Conservation (phyloP, 2,888 invertebrate genomes). For the Diogma glabrata region DNA sequence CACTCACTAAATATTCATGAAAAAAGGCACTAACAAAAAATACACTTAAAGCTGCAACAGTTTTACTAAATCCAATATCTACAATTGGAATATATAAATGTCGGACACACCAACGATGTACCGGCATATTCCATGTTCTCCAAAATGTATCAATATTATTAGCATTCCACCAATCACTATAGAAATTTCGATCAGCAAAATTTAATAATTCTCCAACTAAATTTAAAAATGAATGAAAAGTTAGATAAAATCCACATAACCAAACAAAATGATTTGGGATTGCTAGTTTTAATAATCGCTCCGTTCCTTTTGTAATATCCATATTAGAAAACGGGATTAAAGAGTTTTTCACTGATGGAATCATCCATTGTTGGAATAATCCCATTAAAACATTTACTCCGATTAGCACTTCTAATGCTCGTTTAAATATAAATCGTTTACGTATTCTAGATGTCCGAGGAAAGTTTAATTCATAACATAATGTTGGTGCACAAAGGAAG, state of each 20-base stretch:
- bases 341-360: constrained; percentile 89
- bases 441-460: constrained; percentile 74
- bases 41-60: constrained; percentile 63
- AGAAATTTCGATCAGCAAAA: constrained; percentile 96
- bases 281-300: constrained; percentile 86
- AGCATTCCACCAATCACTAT: constrained; percentile 98
- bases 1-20: constrained; percentile 85
- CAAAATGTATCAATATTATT: constrained; percentile 92
- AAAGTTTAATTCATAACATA: constrained; percentile 97
- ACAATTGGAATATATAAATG: constrained; percentile 87
- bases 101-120: constrained; percentile 84
- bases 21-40: constrained; percentile 92
- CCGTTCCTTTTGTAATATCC: constrained; percentile 76
- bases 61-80: constrained; percentile 63
- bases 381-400: constrained; percentile 74
- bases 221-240: constrained; percentile 92
- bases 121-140: constrained; percentile 97
- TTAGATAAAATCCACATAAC: constrained; percentile 91
- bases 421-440: constrained; percentile 74
- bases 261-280: constrained; percentile 96
- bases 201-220: constrained; percentile 82
- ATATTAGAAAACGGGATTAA: constrained; percentile 88
- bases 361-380: constrained; percentile 94
- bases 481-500: constrained; percentile 87
- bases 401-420: constrained; percentile 76